These are phyloP conservation scores for Drosophila trichaetosa DNA, from an alignment of 2,888 invertebrate genomes.

Conservation along the genomic window DNA sequence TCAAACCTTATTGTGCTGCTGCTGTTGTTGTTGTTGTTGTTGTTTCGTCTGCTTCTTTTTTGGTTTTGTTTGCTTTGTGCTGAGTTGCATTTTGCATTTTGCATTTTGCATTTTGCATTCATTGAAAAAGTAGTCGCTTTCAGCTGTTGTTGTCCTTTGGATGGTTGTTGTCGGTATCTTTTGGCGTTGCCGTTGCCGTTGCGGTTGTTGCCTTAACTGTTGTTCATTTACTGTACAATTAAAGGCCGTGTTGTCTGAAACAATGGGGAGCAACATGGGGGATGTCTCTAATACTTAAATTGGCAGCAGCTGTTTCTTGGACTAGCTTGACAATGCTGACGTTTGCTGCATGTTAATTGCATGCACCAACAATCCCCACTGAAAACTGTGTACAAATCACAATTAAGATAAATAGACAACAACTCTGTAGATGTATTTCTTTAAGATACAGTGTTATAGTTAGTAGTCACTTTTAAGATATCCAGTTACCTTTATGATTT, in stretches of 20 bases:
- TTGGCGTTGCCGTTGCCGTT: slow-evolving; percentile 13
- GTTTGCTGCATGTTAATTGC: slow-evolving; percentile 37
- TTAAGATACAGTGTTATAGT: background rate
- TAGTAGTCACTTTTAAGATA: background rate
- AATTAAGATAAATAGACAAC: slow-evolving; percentile 4
- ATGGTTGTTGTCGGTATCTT: slow-evolving; percentile 7
- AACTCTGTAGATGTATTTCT: slow-evolving; percentile 7
- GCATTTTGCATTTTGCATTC: slow-evolving; percentile 11
- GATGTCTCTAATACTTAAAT: background rate
- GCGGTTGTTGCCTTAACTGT: background rate
- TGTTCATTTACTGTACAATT: background rate
- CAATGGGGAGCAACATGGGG: background rate
- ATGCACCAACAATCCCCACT: slow-evolving; percentile 17
- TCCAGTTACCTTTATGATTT: background rate
- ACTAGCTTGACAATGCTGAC: background rate
- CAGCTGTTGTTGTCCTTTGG: slow-evolving; percentile 7
- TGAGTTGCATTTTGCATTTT: slow-evolving; percentile 37
- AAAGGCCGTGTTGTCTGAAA: background rate
- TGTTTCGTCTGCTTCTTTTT: slow-evolving; percentile 24
- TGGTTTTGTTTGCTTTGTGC: slow-evolving; percentile 15
- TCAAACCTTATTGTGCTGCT: background rate
- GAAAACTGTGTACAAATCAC: slow-evolving; percentile 12
- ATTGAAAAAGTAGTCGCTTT: slow-evolving; percentile 12
- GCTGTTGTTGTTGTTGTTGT: slow-evolving; percentile 7
- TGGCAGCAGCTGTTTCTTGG: slow-evolving; percentile 10